Evolutionary conservation across 2,888 invertebrate genomes (phyloP).

Genomic region (Mimachlamys varia): DNA sequence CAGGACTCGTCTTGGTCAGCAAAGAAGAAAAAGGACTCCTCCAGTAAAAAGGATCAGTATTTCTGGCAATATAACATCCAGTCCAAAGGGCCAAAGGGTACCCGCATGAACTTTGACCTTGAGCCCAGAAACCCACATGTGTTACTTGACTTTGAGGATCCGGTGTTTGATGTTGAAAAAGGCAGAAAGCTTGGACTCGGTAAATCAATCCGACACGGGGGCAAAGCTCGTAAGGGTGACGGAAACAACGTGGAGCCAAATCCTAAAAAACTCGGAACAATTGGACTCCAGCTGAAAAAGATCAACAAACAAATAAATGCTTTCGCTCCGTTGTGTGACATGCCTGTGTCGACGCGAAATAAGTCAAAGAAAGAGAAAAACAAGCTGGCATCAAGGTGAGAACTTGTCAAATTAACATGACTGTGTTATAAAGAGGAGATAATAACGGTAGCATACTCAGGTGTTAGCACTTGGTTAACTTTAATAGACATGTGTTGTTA

Average conservation of each 20-base stretch:
- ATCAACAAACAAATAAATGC: constrained; percentile 95
- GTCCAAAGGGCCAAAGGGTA: constrained; percentile 98
- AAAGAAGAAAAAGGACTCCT: constrained; percentile 54
- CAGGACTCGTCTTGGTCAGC: constrained; percentile 55
- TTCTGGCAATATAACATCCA: constrained; percentile 99
- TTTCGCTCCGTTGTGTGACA: constrained; percentile 95
- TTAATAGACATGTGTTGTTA: too few species aligned
- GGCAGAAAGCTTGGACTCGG: constrained; percentile 65
- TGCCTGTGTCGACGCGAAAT: constrained; percentile 81
- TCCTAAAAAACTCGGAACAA: constrained; percentile 93
- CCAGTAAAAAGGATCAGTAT: constrained; percentile 82
- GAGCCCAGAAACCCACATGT: constrained; percentile 95
- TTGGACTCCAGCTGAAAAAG: constrained; percentile 96
- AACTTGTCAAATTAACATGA: background rate
- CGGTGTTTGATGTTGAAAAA: constrained; percentile 93
- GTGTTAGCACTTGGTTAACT: too few species aligned
- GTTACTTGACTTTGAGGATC: constrained; percentile 94
- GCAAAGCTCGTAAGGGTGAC: constrained; percentile 95
- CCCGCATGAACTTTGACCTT: constrained; percentile 83
- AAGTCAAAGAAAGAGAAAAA: constrained; percentile 94
- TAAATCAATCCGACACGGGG: constrained; percentile 72
- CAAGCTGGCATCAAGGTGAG: constrained; percentile 93
- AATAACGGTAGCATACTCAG: too few species aligned
- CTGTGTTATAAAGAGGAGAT: too few species aligned
- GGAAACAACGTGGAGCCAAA: constrained; percentile 98